A percentile compares a stretch with the other conserved stretches of the same genome.
Conservation (phyloP, 1,140 invertebrate species). For the Hylaeus anthracinus region DNA sequence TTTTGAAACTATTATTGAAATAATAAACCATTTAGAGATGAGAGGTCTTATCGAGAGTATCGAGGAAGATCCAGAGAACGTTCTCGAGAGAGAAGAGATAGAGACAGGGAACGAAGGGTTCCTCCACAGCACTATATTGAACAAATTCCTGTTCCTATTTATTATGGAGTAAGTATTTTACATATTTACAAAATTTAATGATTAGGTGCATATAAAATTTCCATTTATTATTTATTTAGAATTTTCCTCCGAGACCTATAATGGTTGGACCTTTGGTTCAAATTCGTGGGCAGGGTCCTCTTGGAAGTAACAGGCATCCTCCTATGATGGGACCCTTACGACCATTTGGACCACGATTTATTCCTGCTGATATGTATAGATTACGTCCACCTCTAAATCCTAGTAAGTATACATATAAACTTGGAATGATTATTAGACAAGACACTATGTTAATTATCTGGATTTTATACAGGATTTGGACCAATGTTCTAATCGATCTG, state of each 20-base stretch:
- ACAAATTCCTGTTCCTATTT: slow-evolving; percentile 60
- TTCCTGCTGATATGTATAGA: slow-evolving; percentile 54
- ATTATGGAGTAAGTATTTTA: slow-evolving; percentile 56
- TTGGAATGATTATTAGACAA: neutral
- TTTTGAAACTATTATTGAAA: neutral
- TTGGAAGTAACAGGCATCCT: slow-evolving; percentile 51
- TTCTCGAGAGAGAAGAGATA: slow-evolving; percentile 47
- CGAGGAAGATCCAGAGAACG: slow-evolving; percentile 39
- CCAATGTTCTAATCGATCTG: slow-evolving; percentile 45
- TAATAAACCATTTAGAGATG: slow-evolving; percentile 21
- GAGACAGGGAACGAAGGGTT: slow-evolving; percentile 36
- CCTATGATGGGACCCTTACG: slow-evolving; percentile 49
- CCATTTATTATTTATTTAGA: slow-evolving; percentile 39
- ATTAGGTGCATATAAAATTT: neutral
- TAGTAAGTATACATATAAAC: slow-evolving; percentile 40
- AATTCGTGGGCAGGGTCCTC: slow-evolving; percentile 55
- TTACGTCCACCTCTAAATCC: slow-evolving; percentile 50
- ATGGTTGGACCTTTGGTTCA: slow-evolving; percentile 60
- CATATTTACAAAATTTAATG: neutral
- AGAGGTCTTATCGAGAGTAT: slow-evolving; percentile 42
- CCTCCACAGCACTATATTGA: slow-evolving; percentile 46
- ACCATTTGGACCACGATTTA: slow-evolving; percentile 61
- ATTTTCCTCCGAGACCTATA: slow-evolving; percentile 58
- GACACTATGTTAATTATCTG: neutral
- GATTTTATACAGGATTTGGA: slow-evolving; percentile 48